These are phyloP conservation scores for Platorchestia sp. DNA, from an alignment of 1,140 invertebrate species.

Conservation along the genomic window DNA sequence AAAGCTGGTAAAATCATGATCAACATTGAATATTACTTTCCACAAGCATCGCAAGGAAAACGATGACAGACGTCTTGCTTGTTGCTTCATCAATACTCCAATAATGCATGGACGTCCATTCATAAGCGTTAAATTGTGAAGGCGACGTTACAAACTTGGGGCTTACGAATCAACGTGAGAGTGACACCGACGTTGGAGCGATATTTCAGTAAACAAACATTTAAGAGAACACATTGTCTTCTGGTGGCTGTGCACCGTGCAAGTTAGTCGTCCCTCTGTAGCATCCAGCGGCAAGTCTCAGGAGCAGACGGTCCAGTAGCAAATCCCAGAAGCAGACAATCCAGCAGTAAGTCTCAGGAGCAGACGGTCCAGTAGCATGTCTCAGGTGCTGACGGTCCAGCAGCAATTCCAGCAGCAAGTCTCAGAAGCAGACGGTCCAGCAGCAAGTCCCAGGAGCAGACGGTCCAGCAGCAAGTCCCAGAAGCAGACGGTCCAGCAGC, in stretches of 20 bases:
- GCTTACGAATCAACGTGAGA: not conserved
- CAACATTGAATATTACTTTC: too few species aligned
- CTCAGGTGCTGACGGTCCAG: too few species aligned
- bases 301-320: not conserved
- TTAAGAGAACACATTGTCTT: not conserved
- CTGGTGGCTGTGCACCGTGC: not conserved
- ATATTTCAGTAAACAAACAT: not conserved
- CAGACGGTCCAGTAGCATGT: too few species aligned
- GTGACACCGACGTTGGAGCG: not conserved
- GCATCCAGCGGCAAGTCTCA: not conserved
- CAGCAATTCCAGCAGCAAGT: not conserved
- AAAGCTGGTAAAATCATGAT: too few species aligned
- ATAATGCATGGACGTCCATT: not conserved
- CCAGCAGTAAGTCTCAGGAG: too few species aligned
- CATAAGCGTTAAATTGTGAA: not conserved
- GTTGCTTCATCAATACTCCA: too few species aligned
- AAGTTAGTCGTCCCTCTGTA: not conserved
- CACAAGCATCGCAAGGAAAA: too few species aligned
- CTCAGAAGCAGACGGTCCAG: not conserved
- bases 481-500: too few species aligned
- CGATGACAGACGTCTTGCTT: too few species aligned
- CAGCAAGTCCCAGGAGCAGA: too few species aligned
- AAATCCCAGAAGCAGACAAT: too few species aligned
- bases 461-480: too few species aligned
- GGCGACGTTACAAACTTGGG: not conserved